phyloP scores from a whole-genome alignment of 2,797 vertebrate species.

The Kryptopterus vitreolus region DNA sequence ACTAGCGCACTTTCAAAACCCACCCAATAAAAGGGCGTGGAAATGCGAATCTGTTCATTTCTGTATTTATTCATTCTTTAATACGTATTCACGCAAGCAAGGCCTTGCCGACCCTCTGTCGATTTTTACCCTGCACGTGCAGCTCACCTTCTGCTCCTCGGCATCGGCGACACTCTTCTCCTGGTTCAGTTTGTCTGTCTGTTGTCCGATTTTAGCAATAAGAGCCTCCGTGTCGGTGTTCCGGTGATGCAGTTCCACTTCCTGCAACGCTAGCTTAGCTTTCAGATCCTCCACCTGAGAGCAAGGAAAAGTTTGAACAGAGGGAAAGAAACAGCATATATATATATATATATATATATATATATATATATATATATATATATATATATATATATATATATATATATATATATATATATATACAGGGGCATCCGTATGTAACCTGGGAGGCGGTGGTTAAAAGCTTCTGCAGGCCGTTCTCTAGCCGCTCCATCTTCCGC shows the following conservation, averaged over 20 bases:
- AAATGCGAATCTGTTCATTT: no score
- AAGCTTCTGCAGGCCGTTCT: conserved; percentile 77
- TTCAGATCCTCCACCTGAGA: conserved; percentile 86
- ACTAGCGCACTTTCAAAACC: no score
- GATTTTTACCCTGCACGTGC: conserved; percentile 3
- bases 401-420: no score
- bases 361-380: no score
- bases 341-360: no score
- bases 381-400: no score
- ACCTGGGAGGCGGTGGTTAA: conserved; percentile 66
- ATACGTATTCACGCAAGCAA: no score
- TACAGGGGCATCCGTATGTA: background rate
- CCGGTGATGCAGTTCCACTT: conserved; percentile 83
- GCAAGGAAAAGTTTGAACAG: background rate
- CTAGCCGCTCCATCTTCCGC: conserved; percentile 76
- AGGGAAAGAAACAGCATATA: background rate
- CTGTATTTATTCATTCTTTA: no score
- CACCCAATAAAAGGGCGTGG: no score
- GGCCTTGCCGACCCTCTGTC: background rate
- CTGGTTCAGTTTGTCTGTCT: conserved; percentile 72
- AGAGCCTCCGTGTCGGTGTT: conserved; percentile 80
- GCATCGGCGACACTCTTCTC: conserved; percentile 70
- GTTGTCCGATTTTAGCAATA: conserved; percentile 73
- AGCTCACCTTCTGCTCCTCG: conserved; percentile 70
- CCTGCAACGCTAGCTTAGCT: conserved; percentile 82